Conservation (phyloP, 1,140 invertebrate species). For the Eupristina koningsbergeri region DNA sequence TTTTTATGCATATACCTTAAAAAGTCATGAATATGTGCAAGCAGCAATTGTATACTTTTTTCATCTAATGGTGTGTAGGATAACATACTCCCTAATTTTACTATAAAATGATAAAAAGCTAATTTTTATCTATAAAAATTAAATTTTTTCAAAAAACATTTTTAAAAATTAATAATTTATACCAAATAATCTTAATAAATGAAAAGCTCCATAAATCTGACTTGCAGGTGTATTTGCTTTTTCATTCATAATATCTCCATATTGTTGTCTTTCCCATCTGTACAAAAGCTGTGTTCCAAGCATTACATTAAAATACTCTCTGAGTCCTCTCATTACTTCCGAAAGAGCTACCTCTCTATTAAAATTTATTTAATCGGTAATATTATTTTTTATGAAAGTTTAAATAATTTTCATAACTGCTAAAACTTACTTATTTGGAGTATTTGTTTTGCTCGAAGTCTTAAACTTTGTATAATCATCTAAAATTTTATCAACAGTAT, state of each 20-base stretch:
- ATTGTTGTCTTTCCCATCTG: slow-evolving; percentile 95
- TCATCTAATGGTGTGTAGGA: slow-evolving; percentile 93
- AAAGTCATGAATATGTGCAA: slow-evolving; percentile 92
- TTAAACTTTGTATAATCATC: slow-evolving; percentile 91
- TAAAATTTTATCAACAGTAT: slow-evolving; percentile 89
- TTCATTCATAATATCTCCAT: slow-evolving; percentile 87
- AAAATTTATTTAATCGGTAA: slow-evolving; percentile 50
- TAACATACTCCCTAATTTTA: slow-evolving; percentile 90
- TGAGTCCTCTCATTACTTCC: slow-evolving; percentile 89
- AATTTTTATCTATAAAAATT: background rate
- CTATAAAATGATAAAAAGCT: slow-evolving; percentile 69
- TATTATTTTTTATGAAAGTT: background rate
- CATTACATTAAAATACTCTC: slow-evolving; percentile 97
- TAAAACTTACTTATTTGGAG: slow-evolving; percentile 79
- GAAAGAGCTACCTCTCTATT: slow-evolving; percentile 81
- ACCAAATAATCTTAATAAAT: slow-evolving; percentile 90
- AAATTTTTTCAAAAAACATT: background rate
- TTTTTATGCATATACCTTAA: slow-evolving; percentile 88
- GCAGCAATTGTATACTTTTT: slow-evolving; percentile 85
- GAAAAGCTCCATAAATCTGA: slow-evolving; percentile 92
- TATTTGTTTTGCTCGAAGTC: slow-evolving; percentile 84
- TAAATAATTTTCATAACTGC: background rate
- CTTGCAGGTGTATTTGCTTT: slow-evolving; percentile 85
- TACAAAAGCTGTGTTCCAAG: slow-evolving; percentile 94
- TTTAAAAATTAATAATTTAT: slow-evolving; percentile 42